Evolutionary conservation across 2,888 invertebrate species (phyloP), one percentile per base, ranked within the genome.

Genomic region (Tubulanus polymorphus): DNA sequence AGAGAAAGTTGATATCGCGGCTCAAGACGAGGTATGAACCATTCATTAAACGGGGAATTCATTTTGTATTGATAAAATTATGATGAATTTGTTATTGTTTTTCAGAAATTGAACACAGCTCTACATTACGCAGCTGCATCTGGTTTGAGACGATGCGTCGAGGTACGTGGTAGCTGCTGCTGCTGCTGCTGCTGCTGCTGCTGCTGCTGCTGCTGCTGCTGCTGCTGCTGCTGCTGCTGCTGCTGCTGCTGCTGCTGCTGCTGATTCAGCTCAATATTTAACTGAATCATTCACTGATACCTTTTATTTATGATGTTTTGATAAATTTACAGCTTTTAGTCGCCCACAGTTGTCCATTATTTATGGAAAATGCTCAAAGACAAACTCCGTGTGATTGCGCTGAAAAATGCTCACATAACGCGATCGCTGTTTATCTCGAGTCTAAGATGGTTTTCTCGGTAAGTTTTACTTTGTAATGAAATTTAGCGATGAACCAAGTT

Each of bases 311-410:
- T 12, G n/a, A 32, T 32, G 35, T 32, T 32, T 32, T n/a, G n/a
- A 32, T 32, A 10, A 18, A 23, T 18, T 54, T 63, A n/a, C 62
- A 80, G 77, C 75, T 85, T 35, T 78, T 87, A 29, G 81, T 87
- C 27, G 79, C 81, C 30, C 82, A 84, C 63, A 84, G 84, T 8
- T 83, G 85, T 15, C 84, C 85, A 1, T 73, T 86, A 41, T 86
- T 86, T 69, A 72, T 81, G 30, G 86, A 86, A 75, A 87, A 87
- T 74, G 81, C 81, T 58, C 83, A 84, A 57, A 83, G 84, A 64
- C 75, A 84, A 63, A 87, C 87, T 29, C 85, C 86, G 1, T 86
- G 86, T 72, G 86, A 87, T 75, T 75, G 84, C 59, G 87, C 87
- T 5, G 84, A 85, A 76, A 80, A 82, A 63, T 80, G 79, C 45